Percentiles rank a stretch among this genome's conserved stretches.
Conservation (phyloP, 2,797 vertebrate species). For the Astyanax mexicanus region DNA sequence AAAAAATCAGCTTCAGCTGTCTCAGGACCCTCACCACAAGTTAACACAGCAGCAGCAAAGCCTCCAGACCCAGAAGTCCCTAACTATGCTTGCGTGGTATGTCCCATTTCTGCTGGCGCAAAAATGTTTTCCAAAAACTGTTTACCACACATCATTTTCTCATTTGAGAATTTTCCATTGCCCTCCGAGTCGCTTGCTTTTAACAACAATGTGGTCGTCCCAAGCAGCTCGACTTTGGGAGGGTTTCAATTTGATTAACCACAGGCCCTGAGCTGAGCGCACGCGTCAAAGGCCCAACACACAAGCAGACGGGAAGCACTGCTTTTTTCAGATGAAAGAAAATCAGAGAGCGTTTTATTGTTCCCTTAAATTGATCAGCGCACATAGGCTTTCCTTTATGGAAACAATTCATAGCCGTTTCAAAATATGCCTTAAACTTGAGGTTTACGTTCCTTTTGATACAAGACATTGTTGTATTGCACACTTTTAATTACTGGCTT, state of each 20-base stretch:
- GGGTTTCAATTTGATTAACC: constrained; percentile 59
- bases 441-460: constrained; percentile 34
- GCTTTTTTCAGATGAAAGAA: constrained; percentile 42
- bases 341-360: constrained; percentile 43
- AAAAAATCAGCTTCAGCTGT: not conserved
- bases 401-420: constrained; percentile 35
- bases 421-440: constrained; percentile 31
- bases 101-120: constrained; percentile 36
- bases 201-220: constrained; percentile 52
- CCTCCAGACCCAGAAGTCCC: not conserved
- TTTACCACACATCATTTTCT: constrained; percentile 63
- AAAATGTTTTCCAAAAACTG: constrained; percentile 57
- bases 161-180: constrained; percentile 55
- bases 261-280: constrained; percentile 52
- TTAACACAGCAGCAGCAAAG: constrained; percentile 5
- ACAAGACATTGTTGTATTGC: constrained; percentile 35
- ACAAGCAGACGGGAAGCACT: constrained; percentile 30
- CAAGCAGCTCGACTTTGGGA: constrained; percentile 50
- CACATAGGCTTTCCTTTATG: constrained; percentile 22
- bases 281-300: constrained; percentile 49
- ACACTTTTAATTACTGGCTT: constrained; percentile 39
- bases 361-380: constrained; percentile 44
- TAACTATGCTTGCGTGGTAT: constrained; percentile 23
- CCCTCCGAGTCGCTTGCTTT: constrained; percentile 46
- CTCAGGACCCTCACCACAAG: not conserved